Evolutionary conservation across 2,113 vertebrate species (phyloP).

Genomic region (Perca schrenkii): DNA sequence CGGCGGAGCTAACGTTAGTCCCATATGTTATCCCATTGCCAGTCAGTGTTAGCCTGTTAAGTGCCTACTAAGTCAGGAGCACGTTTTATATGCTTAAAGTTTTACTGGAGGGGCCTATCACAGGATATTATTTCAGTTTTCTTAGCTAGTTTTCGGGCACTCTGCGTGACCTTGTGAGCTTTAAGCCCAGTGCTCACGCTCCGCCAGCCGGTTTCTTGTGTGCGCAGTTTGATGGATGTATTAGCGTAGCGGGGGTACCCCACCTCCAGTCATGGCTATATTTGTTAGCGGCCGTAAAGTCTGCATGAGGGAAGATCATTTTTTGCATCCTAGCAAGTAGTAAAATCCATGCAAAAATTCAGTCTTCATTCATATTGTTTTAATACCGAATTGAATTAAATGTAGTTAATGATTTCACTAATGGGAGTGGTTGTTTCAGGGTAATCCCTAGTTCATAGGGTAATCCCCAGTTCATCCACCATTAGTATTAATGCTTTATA

Average conservation of each 20-base stretch:
- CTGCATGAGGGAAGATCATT: neutral
- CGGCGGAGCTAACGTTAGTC: neutral
- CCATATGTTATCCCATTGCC: neutral
- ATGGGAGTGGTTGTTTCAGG: neutral
- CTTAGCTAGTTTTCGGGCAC: constrained; percentile 16
- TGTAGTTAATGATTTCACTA: neutral
- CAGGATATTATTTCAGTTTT: constrained; percentile 1
- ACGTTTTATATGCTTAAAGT: neutral
- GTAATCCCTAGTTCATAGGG: neutral
- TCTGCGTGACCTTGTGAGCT: constrained; percentile 71
- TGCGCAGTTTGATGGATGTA: constrained; percentile 14
- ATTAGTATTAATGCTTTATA: neutral
- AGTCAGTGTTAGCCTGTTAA: neutral
- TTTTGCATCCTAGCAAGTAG: neutral
- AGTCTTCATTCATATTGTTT: neutral
- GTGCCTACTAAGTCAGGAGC: neutral
- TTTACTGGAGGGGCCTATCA: neutral
- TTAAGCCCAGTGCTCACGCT: neutral
- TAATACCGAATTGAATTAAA: neutral
- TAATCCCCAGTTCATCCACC: neutral
- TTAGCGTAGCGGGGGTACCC: neutral
- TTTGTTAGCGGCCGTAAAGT: no score
- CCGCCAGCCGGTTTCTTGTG: neutral
- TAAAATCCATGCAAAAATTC: neutral
- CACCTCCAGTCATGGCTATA: neutral